phyloP scores from a whole-genome alignment of 2,797 vertebrate genomes.

The Megaceryle alcyon region DNA sequence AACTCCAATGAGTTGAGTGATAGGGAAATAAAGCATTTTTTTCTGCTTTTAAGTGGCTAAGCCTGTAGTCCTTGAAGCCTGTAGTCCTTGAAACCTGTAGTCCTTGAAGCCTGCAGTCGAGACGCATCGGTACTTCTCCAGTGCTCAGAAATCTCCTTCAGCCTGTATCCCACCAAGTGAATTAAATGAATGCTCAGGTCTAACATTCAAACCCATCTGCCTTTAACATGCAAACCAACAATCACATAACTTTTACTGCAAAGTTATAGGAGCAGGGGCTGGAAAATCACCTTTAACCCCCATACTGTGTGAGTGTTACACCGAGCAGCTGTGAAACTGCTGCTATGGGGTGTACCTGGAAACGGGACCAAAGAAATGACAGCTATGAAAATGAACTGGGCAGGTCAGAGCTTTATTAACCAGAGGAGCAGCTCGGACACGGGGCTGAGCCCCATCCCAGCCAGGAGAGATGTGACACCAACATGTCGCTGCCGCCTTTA shows the following conservation, averaged over 20 bases:
- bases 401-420: neutral
- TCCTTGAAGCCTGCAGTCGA: neutral
- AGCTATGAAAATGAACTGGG: neutral
- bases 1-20: neutral
- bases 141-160: neutral
- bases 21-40: neutral
- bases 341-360: accelerated
- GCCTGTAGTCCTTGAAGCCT: neutral
- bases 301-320: accelerated
- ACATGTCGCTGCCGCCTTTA: neutral
- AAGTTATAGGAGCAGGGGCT: neutral
- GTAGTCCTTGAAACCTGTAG: neutral
- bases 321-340: neutral
- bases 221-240: neutral
- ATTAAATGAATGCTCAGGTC: neutral
- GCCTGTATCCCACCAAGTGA: neutral
- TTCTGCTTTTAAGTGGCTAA: neutral
- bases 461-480: accelerated
- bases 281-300: neutral
- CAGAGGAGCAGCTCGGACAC: accelerated
- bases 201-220: neutral
- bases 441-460: neutral
- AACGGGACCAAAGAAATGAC: neutral
- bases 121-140: too few relatives aligned
- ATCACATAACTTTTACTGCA: accelerated